Evolutionary conservation across 2,888 invertebrate genomes (phyloP), one percentile per base, ranked within the genome.

Genomic region (Onchidella celtica): DNA sequence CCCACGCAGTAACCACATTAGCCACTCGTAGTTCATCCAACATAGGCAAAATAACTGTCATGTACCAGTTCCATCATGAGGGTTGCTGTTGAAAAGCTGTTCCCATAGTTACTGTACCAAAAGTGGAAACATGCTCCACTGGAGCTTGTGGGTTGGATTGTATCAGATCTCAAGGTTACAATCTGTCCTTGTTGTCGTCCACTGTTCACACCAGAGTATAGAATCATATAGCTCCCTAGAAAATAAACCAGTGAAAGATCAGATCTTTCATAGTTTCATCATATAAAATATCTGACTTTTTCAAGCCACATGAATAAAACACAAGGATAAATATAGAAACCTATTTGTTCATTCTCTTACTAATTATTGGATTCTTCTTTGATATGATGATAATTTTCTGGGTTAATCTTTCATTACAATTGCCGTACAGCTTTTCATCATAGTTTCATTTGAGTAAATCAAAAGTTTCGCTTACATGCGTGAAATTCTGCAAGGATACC

Each of bases 41-140:
- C n/a, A n/a, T n/a, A n/a, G n/a, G n/a, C n/a, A n/a, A n/a, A n/a
- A n/a, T n/a, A n/a, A n/a, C n/a, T n/a, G n/a, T n/a, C n/a, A n/a
- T n/a, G n/a, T n/a, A n/a, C n/a, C n/a, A n/a, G n/a, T n/a, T n/a
- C n/a, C n/a, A n/a, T n/a, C n/a, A n/a, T n/a, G n/a, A n/a, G n/a
- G 34, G 66, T 66, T 32, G 32, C 68, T 57, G 68, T 68, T 2
- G 72, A 61, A 63, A 72, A 79, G 2, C 38, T 24, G 11, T 38
- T 63, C 4, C 92, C 92, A 79, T 88, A 87, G 88, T 91, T 92
- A 74, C 90, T 89, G 84, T 91, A 92, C 92, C 91, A 93, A 85
- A 93, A 92, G 29, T 85, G 82, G 59, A 83, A 69, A 34, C 81
- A 78, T 0, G 81, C 68, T 17, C 85, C 73, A 47, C 86, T 86